Evolutionary conservation across 2,888 invertebrate species (phyloP), one percentile per base, ranked within the genome.

Genomic region (Volucella bombylans): DNA sequence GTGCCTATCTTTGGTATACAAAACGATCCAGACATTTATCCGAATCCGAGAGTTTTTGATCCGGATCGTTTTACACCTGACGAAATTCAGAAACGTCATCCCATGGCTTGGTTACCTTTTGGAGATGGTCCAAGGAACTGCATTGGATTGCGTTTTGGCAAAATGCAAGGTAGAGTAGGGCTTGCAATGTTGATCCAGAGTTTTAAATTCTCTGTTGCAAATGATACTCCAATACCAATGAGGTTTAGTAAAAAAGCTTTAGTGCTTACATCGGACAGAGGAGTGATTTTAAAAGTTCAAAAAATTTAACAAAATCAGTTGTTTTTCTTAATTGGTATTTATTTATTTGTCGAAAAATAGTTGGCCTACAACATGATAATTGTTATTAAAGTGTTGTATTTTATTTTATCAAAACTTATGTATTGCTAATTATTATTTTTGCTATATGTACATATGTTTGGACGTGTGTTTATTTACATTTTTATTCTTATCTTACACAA

Each of bases 11-110:
- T 52, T 79, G 92, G 93, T 8, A 93, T 94, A 86, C 94, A 94
- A 65, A 93, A 93, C 89, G 94, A 94, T 87, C 90, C 90, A 0
- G 82, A 89, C 8, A 87, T 91, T 31, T 93, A 90, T 85, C 90
- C 91, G 0, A 91, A 95, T 1, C 95, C 95, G 0, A 92, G 93
- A 6, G 92, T 90, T 18, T 95, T 94, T 76, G 92, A 94, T 71
- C 94, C 94, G 0, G 93, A 93, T 18, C 91, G 94, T 86, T 94
- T 94, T 88, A 89, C 91, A 0, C 90, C 92, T 1, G 93, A 93
- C 81, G 93, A 92, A 47, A 93, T 93, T 72, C 89, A 91, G 0
- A 91, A 91, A 49, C 89, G 93, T 62, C 93, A 93, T 82, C 81
- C 88, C 0, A 88, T 87, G 49, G 82, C 89, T 0, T 90, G 88